Base-by-base conservation (phyloP, 1,140 invertebrate genomes). In the Brachionus rubens region DNA sequence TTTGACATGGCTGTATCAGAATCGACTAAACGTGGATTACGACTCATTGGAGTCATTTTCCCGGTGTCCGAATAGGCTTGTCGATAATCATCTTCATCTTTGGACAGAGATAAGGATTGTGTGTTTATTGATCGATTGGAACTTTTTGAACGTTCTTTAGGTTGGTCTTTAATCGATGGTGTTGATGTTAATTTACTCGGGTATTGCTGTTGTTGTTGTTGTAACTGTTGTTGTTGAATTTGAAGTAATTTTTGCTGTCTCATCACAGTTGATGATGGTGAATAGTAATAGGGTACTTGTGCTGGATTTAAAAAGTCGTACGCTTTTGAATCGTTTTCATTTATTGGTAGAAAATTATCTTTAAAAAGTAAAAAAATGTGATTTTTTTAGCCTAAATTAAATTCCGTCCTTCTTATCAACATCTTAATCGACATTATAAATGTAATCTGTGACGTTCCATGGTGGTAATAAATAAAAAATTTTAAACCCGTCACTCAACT, bases 291-390 rank as follows among this genome's bases (percentile, higher is more conserved):
- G 4, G 59, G 59, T 21, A 65, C 59, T 43, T 16, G 26, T 4
- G 59, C 40, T 24, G 59, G 59, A 65, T 65, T 65, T 41, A 65
- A 26, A 43, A 65, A 65, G 19, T 65, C 59, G 36, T 24, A 65
- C n/a, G 21, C 59, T 26, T 65, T 59, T 16, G 28, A 9, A 3
- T 65, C 59, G 36, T 21, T 41, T 65, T 65, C 59, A 41, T 26
- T 65, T 36, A 65, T 65, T 12, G 59, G 36, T n/a, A 41, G 19
- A 14, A 65, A 65, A 41, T 65, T 41, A 43, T 10, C 28, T 19
- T 40, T 4, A 16, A 41, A 21, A 40, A 40, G n/a, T 6, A 62
- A 59, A 59, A 19, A 2, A 16, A 26, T 50, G 2, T 7, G 19
- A 50, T 16, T 24, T 19, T 9, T 50, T 56, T 30, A 56, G n/a